Conservation (phyloP, 2,113 vertebrate genomes). For the Phycodurus eques region DNA sequence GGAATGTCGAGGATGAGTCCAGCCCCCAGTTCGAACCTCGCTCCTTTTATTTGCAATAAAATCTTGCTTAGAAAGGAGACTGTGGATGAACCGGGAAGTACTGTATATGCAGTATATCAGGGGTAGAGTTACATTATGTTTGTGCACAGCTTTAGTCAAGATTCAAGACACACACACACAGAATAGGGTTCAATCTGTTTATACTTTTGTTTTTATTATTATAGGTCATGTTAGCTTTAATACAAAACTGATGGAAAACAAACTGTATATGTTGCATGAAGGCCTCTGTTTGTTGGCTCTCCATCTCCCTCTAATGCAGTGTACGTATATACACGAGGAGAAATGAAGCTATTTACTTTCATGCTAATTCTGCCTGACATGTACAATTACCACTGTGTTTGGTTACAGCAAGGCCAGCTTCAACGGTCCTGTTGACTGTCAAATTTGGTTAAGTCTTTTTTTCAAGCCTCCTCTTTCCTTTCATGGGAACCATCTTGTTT, state of each 20-base stretch:
- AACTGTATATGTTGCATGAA: conserved; percentile 24
- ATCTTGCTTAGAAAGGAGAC: conserved; percentile 17
- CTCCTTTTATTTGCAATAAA: conserved; percentile 31
- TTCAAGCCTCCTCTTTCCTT: conserved; percentile 64
- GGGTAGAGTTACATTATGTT: conserved; percentile 14
- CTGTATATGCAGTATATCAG: conserved; percentile 14
- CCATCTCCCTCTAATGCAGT: conserved; percentile 11
- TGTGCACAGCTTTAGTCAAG: background rate
- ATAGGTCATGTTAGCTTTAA: conserved; percentile 20
- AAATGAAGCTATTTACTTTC: conserved; percentile 71
- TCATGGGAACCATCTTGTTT: conserved; percentile 62
- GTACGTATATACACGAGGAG: conserved; percentile 31
- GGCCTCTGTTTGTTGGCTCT: conserved; percentile 4
- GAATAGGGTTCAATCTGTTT: conserved; percentile 36
- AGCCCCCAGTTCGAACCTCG: conserved; percentile 27
- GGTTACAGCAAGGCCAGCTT: conserved; percentile 70
- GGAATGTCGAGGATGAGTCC: conserved; percentile 47
- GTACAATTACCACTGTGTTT: conserved; percentile 76
- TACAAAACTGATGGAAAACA: conserved; percentile 20
- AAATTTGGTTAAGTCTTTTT: conserved; percentile 70
- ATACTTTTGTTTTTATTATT: conserved; percentile 24
- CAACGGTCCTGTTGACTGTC: conserved; percentile 76
- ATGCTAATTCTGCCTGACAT: conserved; percentile 77
- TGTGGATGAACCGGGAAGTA: conserved; percentile 21
- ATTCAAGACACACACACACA: background rate